These are phyloP conservation scores for Eciton burchellii DNA, from an alignment of 1,140 invertebrate species.

Conservation along the genomic window DNA sequence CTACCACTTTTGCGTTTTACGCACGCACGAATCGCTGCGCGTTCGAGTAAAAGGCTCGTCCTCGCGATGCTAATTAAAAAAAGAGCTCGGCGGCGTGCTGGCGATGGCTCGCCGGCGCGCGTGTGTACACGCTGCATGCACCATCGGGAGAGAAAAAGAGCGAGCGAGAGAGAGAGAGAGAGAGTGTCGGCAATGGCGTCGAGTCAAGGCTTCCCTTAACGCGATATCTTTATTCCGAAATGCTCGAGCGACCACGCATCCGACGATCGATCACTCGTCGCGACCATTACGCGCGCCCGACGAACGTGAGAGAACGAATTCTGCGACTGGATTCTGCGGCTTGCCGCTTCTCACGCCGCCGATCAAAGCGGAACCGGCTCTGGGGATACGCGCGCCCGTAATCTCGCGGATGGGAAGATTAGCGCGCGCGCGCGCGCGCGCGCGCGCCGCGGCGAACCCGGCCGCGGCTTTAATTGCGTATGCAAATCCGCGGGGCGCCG, in stretches of 20 bases:
- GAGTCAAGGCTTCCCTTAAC: too few relatives aligned
- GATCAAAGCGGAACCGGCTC: constrained; percentile 42
- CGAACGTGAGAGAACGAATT: constrained; percentile 3
- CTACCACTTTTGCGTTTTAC: constrained; percentile 36
- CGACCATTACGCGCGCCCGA: neutral
- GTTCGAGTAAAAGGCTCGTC: constrained; percentile 47
- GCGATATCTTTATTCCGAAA: too few relatives aligned
- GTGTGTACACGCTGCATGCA: neutral
- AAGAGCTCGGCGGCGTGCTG: neutral
- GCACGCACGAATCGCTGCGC: constrained; percentile 22
- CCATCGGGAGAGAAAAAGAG: neutral
- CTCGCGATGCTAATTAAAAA: constrained; percentile 51
- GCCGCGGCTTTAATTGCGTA: constrained; percentile 67
- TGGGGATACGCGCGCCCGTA: constrained; percentile 31
- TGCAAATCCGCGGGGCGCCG: constrained; percentile 66
- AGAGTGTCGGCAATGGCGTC: constrained; percentile 6
- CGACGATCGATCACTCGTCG: constrained; percentile 9
- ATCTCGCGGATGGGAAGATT: constrained; percentile 27
- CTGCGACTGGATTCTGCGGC: neutral
- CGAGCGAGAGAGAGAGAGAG: constrained; percentile 47
- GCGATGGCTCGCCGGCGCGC: too few relatives aligned
- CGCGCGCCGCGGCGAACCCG: constrained; percentile 29
- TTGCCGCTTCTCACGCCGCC: constrained; percentile 36
- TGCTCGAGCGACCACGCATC: too few relatives aligned
- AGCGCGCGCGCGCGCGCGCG: constrained; percentile 5